Evolutionary conservation across 1,140 invertebrate species (phyloP).

Genomic region (Plectrocnemia conspersa): DNA sequence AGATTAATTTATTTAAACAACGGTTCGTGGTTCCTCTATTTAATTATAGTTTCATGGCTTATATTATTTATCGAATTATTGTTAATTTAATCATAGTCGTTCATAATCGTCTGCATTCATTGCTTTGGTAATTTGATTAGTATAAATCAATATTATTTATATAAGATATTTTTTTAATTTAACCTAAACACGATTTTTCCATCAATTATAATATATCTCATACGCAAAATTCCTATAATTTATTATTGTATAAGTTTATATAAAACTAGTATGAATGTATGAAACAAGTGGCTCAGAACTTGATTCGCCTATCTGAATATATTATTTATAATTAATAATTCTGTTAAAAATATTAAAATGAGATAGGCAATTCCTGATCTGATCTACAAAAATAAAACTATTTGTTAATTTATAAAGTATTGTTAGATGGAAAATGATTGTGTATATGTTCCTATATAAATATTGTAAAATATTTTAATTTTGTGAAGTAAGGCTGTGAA

Average conservation of each 20-base stretch:
- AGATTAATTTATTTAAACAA: background rate
- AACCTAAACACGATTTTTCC: slow-evolving; percentile 15
- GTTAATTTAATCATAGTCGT: background rate
- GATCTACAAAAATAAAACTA: too few relatives aligned
- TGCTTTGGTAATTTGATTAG: background rate
- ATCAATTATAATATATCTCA: background rate
- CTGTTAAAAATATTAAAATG: too few relatives aligned
- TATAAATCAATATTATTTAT: background rate
- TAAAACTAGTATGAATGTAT: too few relatives aligned
- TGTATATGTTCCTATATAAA: slow-evolving; percentile 22
- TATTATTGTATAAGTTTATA: too few relatives aligned
- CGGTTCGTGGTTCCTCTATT: slow-evolving; percentile 9
- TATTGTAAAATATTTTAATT: slow-evolving; percentile 12
- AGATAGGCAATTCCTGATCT: too few relatives aligned
- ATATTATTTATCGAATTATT: background rate
- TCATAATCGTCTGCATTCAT: background rate
- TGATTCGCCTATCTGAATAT: too few relatives aligned
- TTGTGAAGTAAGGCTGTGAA: slow-evolving; percentile 19
- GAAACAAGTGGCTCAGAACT: too few relatives aligned
- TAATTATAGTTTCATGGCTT: background rate
- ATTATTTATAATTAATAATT: too few relatives aligned
- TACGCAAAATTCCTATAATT: background rate
- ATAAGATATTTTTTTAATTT: slow-evolving; percentile 5
- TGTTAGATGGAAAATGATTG: slow-evolving; percentile 18
- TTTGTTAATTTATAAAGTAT: background rate